Evolutionary conservation across 2,888 invertebrate genomes (phyloP).

Genomic region (Phlogophora meticulosa): DNA sequence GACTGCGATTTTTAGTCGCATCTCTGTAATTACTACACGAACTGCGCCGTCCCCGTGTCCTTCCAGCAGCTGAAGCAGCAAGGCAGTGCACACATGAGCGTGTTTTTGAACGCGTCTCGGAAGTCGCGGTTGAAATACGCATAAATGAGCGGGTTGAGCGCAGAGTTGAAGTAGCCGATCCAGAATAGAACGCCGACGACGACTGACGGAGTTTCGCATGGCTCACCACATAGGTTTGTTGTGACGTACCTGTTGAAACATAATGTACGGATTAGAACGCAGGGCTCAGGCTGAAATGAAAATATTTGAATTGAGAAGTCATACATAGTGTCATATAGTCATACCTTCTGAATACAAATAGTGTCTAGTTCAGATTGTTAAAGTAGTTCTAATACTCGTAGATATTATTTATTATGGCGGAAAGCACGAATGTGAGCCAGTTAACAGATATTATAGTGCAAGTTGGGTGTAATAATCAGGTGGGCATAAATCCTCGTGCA

Average conservation of each 20-base stretch:
- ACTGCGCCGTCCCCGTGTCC: slow-evolving; percentile 91
- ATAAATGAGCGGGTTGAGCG: slow-evolving; percentile 96
- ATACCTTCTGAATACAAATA: no score
- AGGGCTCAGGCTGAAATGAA: no score
- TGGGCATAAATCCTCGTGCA: no score
- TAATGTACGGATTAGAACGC: neutral
- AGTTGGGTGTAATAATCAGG: no score
- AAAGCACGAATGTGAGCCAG: no score
- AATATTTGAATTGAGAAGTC: no score
- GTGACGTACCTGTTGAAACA: slow-evolving; percentile 94
- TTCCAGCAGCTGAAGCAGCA: slow-evolving; percentile 95
- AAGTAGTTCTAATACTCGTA: no score
- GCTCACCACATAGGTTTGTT: slow-evolving; percentile 95
- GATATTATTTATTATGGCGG: no score
- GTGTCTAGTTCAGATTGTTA: no score
- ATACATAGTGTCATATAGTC: no score
- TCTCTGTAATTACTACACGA: slow-evolving; percentile 85
- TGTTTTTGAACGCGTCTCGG: slow-evolving; percentile 98
- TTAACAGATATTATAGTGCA: no score
- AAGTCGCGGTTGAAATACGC: slow-evolving; percentile 93
- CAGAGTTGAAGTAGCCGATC: slow-evolving; percentile 95
- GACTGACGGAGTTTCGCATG: slow-evolving; percentile 95
- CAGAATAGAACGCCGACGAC: slow-evolving; percentile 98
- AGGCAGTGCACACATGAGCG: slow-evolving; percentile 96
- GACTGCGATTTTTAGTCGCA: slow-evolving; percentile 68